Percentiles rank a stretch among this genome's conserved stretches.
Evolutionary conservation across 2,888 invertebrate genomes (phyloP).

Genomic region (Rhagophthalmus giganteus): DNA sequence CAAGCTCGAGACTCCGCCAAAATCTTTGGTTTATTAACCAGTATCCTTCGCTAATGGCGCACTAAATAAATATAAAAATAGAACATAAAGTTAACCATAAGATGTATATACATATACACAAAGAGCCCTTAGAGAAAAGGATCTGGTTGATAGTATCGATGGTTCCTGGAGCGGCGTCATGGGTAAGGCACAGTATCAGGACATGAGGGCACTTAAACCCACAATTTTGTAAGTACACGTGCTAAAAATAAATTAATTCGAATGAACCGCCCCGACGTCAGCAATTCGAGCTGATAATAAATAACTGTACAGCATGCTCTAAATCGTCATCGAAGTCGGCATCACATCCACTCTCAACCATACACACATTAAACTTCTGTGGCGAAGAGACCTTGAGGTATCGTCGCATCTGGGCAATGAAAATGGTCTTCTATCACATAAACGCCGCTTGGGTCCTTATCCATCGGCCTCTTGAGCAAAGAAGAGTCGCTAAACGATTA

Average conservation of each 20-base stretch:
- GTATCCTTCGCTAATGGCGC: slow-evolving; percentile 39
- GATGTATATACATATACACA: slow-evolving; percentile 48
- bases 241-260: slow-evolving; percentile 45
- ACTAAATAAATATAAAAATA: slow-evolving; percentile 37
- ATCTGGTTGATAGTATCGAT: slow-evolving; percentile 42
- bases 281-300: slow-evolving; percentile 44
- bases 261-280: slow-evolving; percentile 40
- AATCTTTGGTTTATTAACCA: slow-evolving; percentile 54
- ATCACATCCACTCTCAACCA: slow-evolving; percentile 38
- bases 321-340: slow-evolving; percentile 38
- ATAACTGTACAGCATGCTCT: slow-evolving; percentile 49
- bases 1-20: slow-evolving; percentile 39
- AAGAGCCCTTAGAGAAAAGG: slow-evolving; percentile 39
- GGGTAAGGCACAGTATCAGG: slow-evolving; percentile 21
- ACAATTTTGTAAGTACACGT: slow-evolving; percentile 37
- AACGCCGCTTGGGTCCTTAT: slow-evolving; percentile 63
- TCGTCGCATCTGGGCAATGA: slow-evolving; percentile 64
- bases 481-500: slow-evolving; percentile 66
- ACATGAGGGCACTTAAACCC: slow-evolving; percentile 22
- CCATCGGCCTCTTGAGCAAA: slow-evolving; percentile 69
- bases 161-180: slow-evolving; percentile 37
- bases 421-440: slow-evolving; percentile 79
- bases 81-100: slow-evolving; percentile 31
- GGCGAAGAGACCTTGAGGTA: slow-evolving; percentile 64
- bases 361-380: slow-evolving; percentile 68